phyloP scores from a whole-genome alignment of 2,888 invertebrate species.

The Pantelozetes paolii region DNA sequence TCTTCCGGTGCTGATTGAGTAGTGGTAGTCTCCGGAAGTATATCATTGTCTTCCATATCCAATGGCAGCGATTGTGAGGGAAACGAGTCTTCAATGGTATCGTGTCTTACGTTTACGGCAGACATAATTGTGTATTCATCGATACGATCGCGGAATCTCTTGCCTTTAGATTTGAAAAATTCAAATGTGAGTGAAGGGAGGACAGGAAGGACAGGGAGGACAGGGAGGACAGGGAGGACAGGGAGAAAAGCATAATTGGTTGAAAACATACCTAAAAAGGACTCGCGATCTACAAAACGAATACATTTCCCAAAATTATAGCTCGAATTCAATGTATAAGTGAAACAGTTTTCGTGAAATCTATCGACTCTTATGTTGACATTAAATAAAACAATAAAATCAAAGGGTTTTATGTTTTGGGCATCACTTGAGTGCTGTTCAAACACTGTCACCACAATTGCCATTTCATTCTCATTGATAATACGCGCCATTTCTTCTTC shows the following conservation, averaged over 20 bases:
- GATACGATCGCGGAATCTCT: neutral
- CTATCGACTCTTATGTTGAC: constrained; percentile 4
- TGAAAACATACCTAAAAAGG: constrained; percentile 29
- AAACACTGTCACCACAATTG: constrained; percentile 17
- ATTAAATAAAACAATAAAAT: constrained; percentile 35
- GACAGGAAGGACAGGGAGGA: no score
- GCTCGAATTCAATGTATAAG: neutral
- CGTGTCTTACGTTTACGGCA: neutral
- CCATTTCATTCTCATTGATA: neutral
- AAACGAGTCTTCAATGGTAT: neutral
- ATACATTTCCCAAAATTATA: constrained; percentile 12
- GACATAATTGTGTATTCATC: constrained; percentile 32
- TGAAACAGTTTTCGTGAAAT: neutral
- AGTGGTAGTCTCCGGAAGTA: neutral
- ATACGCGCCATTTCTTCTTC: constrained; percentile 17
- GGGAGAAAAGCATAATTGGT: neutral
- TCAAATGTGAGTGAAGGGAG: no score
- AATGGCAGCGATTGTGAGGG: neutral
- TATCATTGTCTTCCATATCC: neutral
- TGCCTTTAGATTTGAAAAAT: neutral
- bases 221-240: no score
- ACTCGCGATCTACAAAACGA: constrained; percentile 6
- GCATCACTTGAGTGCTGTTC: constrained; percentile 25
- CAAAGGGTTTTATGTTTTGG: constrained; percentile 25
- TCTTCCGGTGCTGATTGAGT: neutral